Evolutionary conservation across 2,113 vertebrate species (phyloP).

Genomic region (Hirundichthys speculiger): DNA sequence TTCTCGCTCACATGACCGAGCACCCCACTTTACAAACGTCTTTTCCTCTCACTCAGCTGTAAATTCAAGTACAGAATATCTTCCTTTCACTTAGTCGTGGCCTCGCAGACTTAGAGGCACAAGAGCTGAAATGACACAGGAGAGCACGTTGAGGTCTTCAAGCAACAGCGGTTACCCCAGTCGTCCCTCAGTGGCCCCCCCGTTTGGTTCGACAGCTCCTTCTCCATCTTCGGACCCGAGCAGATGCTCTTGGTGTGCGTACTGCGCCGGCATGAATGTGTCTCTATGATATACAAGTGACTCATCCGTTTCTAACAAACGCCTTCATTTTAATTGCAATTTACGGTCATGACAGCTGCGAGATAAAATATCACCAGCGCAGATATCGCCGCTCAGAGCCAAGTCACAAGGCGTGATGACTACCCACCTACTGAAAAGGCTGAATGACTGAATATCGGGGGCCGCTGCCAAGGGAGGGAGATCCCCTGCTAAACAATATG

Average conservation of each 20-base stretch:
- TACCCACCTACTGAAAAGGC: conserved; percentile 61
- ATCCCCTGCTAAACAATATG: conserved; percentile 69
- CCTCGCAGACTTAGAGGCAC: too few relatives aligned
- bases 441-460: conserved; percentile 51
- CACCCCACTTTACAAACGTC: too few relatives aligned
- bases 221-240: neutral
- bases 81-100: conserved; percentile 34
- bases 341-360: conserved; percentile 57
- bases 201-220: too few relatives aligned
- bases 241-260: conserved; percentile 61
- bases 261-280: conserved; percentile 42
- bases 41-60: too few relatives aligned
- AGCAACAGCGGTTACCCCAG: too few relatives aligned
- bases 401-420: conserved; percentile 43
- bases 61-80: conserved; percentile 14
- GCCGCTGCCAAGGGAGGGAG: conserved; percentile 62
- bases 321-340: conserved; percentile 60
- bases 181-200: too few relatives aligned
- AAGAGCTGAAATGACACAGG: too few relatives aligned
- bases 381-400: conserved; percentile 28
- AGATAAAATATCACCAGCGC: conserved; percentile 54
- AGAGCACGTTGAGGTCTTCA: too few relatives aligned
- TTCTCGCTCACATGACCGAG: too few relatives aligned
- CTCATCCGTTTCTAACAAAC: conserved; percentile 55
- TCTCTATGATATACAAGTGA: conserved; percentile 52